Percentiles rank a stretch among this genome's conserved stretches.
phyloP scores from a whole-genome alignment of 1,140 invertebrate genomes.

The Papilio dardanus region DNA sequence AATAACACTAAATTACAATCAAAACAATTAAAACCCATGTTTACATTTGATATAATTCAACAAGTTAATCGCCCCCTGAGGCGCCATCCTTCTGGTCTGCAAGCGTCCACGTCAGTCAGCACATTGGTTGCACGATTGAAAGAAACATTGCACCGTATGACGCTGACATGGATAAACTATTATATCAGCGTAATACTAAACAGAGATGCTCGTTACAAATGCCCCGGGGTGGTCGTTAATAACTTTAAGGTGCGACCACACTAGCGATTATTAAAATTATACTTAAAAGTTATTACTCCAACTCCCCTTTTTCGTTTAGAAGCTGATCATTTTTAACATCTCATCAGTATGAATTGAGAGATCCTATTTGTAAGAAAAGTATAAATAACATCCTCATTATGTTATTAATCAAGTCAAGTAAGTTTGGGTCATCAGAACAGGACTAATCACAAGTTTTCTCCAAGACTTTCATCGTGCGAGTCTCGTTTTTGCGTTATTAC shows the following conservation, averaged over 20 bases:
- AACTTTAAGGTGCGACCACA: conserved; percentile 3
- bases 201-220: conserved; percentile 29
- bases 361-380: neutral
- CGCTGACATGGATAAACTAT: conserved; percentile 35
- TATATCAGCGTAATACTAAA: conserved; percentile 37
- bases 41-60: neutral
- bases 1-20: neutral
- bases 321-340: neutral
- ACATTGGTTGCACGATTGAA: conserved; percentile 34
- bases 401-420: no score
- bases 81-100: neutral
- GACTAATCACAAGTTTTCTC: no score
- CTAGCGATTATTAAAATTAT: neutral
- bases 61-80: neutral
- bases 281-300: neutral
- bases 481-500: no score
- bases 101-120: conserved; percentile 2
- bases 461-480: no score
- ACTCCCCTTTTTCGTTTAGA: neutral
- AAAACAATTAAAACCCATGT: neutral
- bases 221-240: conserved; percentile 35
- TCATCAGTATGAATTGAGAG: neutral
- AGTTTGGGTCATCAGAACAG: no score
- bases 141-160: conserved; percentile 23
- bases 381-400: no score